A percentile compares a stretch with the other conserved stretches of the same genome.
phyloP scores from a whole-genome alignment of 1,140 invertebrate genomes.

The Procambarus virginalis region DNA sequence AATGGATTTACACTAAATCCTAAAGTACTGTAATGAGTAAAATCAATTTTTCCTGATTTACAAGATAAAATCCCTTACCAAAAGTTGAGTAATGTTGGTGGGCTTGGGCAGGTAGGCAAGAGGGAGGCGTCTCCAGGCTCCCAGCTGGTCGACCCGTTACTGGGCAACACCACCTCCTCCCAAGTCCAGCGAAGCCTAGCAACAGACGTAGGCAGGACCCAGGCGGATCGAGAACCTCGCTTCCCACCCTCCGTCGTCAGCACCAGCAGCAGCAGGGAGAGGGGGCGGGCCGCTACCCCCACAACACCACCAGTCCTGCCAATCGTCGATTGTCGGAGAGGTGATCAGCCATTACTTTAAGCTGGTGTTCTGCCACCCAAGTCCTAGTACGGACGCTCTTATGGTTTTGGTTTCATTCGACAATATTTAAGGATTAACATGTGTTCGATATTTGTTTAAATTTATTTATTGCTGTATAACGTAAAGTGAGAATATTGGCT shows the following conservation, averaged over 20 bases:
- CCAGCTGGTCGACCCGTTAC: conserved; percentile 19
- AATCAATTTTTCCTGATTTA: background rate
- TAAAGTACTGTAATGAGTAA: background rate
- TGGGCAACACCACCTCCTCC: conserved; percentile 4
- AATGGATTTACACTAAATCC: background rate
- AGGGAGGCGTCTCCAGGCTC: background rate
- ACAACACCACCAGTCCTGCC: conserved; percentile 10
- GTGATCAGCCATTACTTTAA: background rate
- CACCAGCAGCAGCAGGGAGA: background rate
- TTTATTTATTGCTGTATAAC: too few species aligned
- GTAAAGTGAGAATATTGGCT: too few species aligned
- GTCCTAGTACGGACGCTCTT: too few species aligned
- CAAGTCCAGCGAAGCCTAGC: background rate
- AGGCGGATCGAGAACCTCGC: conserved; percentile 37
- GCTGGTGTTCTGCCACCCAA: too few species aligned
- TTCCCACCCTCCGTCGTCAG: conserved; percentile 48
- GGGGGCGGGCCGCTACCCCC: background rate
- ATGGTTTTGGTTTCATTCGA: too few species aligned
- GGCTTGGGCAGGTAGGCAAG: background rate
- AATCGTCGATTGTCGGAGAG: conserved; percentile 13
- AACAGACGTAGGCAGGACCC: background rate
- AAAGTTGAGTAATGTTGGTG: background rate
- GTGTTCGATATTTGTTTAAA: too few species aligned
- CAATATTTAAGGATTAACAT: too few species aligned
- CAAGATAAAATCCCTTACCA: background rate